Conservation (phyloP, 1,140 invertebrate genomes). For the Belonocnema kinseyi region DNA sequence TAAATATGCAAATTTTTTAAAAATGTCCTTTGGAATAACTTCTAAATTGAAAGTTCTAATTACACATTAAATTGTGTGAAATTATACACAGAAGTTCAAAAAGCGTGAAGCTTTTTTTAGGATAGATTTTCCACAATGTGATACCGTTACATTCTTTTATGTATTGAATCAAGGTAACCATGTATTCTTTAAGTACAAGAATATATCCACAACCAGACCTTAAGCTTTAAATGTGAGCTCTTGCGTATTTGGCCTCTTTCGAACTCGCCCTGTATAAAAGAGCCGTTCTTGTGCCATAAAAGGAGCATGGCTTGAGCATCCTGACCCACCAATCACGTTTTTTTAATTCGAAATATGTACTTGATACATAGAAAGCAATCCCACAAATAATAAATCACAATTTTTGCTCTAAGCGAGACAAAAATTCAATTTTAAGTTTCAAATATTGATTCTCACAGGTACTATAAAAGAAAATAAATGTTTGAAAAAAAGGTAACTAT, state of each 20-base stretch:
- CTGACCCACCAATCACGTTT: slow-evolving; percentile 53
- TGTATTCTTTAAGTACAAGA: slow-evolving; percentile 22
- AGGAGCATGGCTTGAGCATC: slow-evolving; percentile 58
- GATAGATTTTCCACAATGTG: background rate
- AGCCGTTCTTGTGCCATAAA: slow-evolving; percentile 56
- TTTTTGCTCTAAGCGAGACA: background rate
- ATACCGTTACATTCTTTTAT: slow-evolving; percentile 13
- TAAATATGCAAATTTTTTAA: no score
- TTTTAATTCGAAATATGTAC: slow-evolving; percentile 12
- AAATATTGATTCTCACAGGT: background rate
- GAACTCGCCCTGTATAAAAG: slow-evolving; percentile 53
- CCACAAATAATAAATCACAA: slow-evolving; percentile 5
- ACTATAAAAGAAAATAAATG: background rate
- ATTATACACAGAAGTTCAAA: slow-evolving; percentile 13
- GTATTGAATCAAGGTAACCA: background rate
- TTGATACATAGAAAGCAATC: background rate
- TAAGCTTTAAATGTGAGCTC: slow-evolving; percentile 22
- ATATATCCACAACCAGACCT: slow-evolving; percentile 17
- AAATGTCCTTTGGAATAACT: no score
- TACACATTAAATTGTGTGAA: no score
- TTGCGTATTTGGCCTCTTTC: slow-evolving; percentile 57
- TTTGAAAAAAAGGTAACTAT: background rate
- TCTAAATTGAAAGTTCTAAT: no score
- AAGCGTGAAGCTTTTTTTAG: background rate
- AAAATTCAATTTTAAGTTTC: background rate